A percentile compares a stretch with the other conserved stretches of the same genome.
These are phyloP conservation scores for Spodoptera picta DNA, from an alignment of 2,888 invertebrate genomes.

Conservation along the genomic window DNA sequence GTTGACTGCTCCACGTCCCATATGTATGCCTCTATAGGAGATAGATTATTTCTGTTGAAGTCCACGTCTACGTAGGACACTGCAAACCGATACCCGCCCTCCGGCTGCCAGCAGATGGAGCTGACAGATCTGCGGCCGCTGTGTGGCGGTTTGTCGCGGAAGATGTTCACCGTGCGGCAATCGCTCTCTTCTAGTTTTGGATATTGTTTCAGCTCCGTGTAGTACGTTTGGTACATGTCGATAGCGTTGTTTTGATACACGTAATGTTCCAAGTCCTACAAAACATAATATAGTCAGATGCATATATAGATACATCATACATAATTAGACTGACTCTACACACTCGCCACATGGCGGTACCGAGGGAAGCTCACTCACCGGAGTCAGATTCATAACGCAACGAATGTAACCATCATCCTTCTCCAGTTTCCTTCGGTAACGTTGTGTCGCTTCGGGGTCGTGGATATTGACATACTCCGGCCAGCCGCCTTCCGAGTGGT, in stretches of 20 bases:
- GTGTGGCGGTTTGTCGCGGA: constrained; percentile 90
- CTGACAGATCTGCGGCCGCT: constrained; percentile 90
- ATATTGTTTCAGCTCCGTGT: constrained; percentile 91
- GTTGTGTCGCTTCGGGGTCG: constrained; percentile 41
- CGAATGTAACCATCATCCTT: constrained; percentile 91
- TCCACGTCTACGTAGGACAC: constrained; percentile 94
- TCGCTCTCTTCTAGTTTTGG: constrained; percentile 90
- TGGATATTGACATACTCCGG: constrained; percentile 90
- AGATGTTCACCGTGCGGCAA: constrained; percentile 94
- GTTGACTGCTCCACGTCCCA: constrained; percentile 97
- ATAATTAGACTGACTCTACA: too few relatives aligned
- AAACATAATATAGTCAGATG: constrained; percentile 9
- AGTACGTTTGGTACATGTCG: constrained; percentile 96
- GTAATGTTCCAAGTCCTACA: constrained; percentile 91
- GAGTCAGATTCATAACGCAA: constrained; percentile 88
- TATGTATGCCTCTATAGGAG: constrained; percentile 87
- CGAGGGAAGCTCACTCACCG: constrained; percentile 57
- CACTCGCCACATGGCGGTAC: too few relatives aligned
- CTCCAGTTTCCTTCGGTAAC: constrained; percentile 43
- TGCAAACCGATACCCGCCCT: constrained; percentile 93
- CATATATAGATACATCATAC: too few relatives aligned
- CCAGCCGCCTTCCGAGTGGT: constrained; percentile 95
- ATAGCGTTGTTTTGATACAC: constrained; percentile 97
- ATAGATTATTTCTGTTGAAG: constrained; percentile 89
- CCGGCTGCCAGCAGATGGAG: constrained; percentile 95